These are phyloP conservation scores for Cynoglossus semilaevis DNA, from an alignment of 2,113 vertebrate genomes.

Conservation along the genomic window DNA sequence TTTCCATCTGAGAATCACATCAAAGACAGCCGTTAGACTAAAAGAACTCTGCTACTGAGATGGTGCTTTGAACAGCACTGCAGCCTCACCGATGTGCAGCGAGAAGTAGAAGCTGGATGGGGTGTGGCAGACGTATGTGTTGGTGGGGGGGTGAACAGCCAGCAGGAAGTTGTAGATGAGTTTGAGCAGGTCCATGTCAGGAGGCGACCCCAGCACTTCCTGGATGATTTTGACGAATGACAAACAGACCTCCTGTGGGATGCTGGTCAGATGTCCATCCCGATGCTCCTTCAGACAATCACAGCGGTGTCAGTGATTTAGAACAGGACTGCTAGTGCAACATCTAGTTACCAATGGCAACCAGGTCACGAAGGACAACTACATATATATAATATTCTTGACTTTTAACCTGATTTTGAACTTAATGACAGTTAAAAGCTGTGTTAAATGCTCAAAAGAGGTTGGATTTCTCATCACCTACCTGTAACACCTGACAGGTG, in stretches of 20 bases:
- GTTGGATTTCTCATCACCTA: conserved; percentile 40
- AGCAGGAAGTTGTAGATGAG: conserved; percentile 94
- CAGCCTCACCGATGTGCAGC: conserved; percentile 86
- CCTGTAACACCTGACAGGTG: conserved; percentile 96
- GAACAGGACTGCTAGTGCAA: neutral
- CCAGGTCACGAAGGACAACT: too few species aligned
- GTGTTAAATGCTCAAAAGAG: too few species aligned
- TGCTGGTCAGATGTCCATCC: conserved; percentile 85
- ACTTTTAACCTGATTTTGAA: too few species aligned
- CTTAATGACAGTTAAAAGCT: too few species aligned
- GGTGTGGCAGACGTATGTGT: conserved; percentile 97
- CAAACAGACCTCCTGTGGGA: conserved; percentile 89
- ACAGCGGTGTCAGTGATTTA: neutral
- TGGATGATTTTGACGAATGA: conserved; percentile 98
- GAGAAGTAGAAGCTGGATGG: conserved; percentile 96
- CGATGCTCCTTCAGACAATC: conserved; percentile 85
- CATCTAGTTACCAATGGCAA: neutral
- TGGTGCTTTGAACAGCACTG: neutral
- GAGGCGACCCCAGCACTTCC: conserved; percentile 96
- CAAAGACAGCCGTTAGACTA: conserved; percentile 12
- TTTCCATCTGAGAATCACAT: conserved; percentile 84
- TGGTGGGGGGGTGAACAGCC: conserved; percentile 95
- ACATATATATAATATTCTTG: too few species aligned
- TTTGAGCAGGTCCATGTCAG: conserved; percentile 89
- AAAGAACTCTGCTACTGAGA: neutral